Percentiles rank a stretch among this genome's conserved stretches.
These are phyloP conservation scores for Halictus ligatus DNA, from an alignment of 2,888 invertebrate species.

Conservation along the genomic window DNA sequence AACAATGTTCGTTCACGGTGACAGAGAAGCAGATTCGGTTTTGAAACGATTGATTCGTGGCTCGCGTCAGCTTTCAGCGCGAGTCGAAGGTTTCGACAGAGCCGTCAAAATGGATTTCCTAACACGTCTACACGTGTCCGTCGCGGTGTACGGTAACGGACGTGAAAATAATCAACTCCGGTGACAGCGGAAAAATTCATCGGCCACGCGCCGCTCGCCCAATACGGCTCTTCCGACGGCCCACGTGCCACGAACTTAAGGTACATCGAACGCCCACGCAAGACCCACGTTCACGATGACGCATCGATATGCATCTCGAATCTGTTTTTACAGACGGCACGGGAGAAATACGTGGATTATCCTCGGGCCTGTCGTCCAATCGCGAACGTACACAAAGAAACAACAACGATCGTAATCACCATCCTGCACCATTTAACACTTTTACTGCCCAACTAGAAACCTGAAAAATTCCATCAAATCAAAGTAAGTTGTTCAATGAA, in stretches of 20 bases:
- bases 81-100: slow-evolving; percentile 18
- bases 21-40: not conserved
- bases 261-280: slow-evolving; percentile 62
- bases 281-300: slow-evolving; percentile 66
- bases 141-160: slow-evolving; percentile 16
- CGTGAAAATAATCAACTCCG: slow-evolving; percentile 41
- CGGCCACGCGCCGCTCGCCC: slow-evolving; percentile 59
- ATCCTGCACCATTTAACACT: not conserved
- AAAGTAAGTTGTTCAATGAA: no score
- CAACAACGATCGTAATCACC: not conserved
- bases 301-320: slow-evolving; percentile 66
- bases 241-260: slow-evolving; percentile 57
- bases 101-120: slow-evolving; percentile 18
- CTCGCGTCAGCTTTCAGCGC: not conserved
- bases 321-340: slow-evolving; percentile 58
- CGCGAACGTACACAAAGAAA: not conserved
- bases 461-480: no score
- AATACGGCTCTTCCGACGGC: slow-evolving; percentile 42
- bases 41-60: not conserved
- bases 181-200: slow-evolving; percentile 35
- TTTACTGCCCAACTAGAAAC: no score
- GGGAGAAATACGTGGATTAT: slow-evolving; percentile 34
- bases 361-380: not conserved
- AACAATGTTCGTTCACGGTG: not conserved
- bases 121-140: slow-evolving; percentile 7